Evolutionary conservation across 2,797 vertebrate genomes (phyloP), one percentile per base, ranked within the genome.

Genomic region (Odontamblyopus rebecca): DNA sequence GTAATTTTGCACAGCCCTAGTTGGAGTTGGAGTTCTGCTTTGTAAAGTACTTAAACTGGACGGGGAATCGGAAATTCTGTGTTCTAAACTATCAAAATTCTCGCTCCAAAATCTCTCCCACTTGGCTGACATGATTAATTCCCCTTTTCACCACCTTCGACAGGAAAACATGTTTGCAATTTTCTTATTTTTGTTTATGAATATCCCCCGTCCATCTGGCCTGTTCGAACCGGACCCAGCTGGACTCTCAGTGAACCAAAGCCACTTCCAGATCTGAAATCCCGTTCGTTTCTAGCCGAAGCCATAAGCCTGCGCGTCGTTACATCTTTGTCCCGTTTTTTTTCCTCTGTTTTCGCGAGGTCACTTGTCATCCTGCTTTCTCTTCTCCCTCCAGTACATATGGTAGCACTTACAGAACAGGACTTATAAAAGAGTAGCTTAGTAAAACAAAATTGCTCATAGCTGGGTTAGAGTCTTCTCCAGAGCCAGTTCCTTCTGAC

Each of bases 351-450:
- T 89, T 89, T 85, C 76, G 84, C 81, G 76, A 85, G 87, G 87
- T 90, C 82, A 88, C 83, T 85, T 89, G 89, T 91, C 86, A 87
- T 88, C 86, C 82, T 76, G 77, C 77, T 41, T 74, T 70, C 74
- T 82, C 64, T 61, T 67, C 76, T 84, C 63, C 16, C 73, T 87
- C 86, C 83, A 78, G 67, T 77, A 70, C 92, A 92, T 91, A 88
- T 91, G 92, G 91, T 90, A 92, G 81, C 87, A 73, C 88, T 93
- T 92, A 92, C 76, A 57, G 68, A 82, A 77, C 71, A 83, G 80
- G 51, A 71, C 85, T 88, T 81, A 77, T 88, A 90, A 89, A 90
- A 86, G 81, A 85, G 75, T 74, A 84, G 83, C 82, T 86, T 83
- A 85, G 78, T 86, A 83, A 89, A 89, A 88, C 85, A 85, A 84